Conservation (phyloP, 2,888 invertebrate genomes). For the Drosophila meridiana region DNA sequence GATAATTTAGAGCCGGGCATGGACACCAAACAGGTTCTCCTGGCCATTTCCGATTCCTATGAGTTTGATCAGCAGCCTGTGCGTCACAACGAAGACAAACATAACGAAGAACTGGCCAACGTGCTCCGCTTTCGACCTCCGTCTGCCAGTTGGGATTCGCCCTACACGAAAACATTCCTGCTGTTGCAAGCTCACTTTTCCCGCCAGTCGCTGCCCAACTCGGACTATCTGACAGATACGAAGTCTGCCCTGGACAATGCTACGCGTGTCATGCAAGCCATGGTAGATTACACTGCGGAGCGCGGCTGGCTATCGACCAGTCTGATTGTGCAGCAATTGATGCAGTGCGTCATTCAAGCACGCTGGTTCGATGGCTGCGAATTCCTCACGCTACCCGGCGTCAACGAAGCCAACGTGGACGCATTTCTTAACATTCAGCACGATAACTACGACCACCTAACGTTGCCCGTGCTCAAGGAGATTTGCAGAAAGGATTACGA, state of each 20-base stretch:
- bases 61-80: conserved; percentile 98
- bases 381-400: conserved; percentile 91
- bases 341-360: conserved; percentile 97
- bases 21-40: conserved; percentile 90
- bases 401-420: conserved; percentile 88
- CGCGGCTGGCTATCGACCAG: conserved; percentile 95
- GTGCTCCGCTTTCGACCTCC: conserved; percentile 90
- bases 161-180: conserved; percentile 97
- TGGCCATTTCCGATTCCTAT: conserved; percentile 92
- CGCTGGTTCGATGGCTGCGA: conserved; percentile 92
- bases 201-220: conserved; percentile 92
- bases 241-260: conserved; percentile 99
- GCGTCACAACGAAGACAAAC: conserved; percentile 97
- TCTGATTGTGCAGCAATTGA: conserved; percentile 90
- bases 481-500: conserved; percentile 87
- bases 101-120: conserved; percentile 95
- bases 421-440: conserved; percentile 86
- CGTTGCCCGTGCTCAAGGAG: conserved; percentile 82
- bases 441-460: conserved; percentile 72
- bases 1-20: conserved; percentile 88
- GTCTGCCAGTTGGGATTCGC: conserved; percentile 92
- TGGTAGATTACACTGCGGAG: conserved; percentile 97
- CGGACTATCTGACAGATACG: conserved; percentile 98
- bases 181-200: conserved; percentile 97
- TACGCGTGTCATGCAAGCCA: conserved; percentile 97